phyloP scores from a whole-genome alignment of 2,888 invertebrate genomes.

The Pseudoips prasinana region DNA sequence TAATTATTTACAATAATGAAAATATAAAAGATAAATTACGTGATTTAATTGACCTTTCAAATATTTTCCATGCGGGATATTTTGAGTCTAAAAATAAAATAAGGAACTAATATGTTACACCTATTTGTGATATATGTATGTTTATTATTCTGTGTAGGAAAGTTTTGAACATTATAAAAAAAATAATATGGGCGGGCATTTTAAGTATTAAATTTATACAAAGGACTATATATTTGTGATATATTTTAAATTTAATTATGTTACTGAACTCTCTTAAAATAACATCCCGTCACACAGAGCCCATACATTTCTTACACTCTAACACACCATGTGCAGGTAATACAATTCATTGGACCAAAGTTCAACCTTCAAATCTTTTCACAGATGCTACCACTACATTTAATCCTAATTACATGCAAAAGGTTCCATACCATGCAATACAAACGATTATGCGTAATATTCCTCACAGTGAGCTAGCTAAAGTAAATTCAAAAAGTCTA shows the following conservation, averaged over 20 bases:
- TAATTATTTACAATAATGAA: conserved; percentile 28
- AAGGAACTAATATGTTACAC: too few species aligned
- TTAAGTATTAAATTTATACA: conserved; percentile 13
- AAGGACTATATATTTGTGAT: conserved; percentile 16
- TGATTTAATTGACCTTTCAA: conserved; percentile 28
- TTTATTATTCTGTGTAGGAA: too few species aligned
- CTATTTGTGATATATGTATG: neutral
- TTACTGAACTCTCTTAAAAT: conserved; percentile 19
- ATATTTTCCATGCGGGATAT: conserved; percentile 6
- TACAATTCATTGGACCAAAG: conserved; percentile 80
- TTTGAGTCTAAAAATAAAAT: conserved; percentile 7
- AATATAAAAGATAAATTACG: neutral
- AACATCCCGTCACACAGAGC: conserved; percentile 19
- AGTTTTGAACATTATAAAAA: conserved; percentile 1
- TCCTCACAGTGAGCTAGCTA: conserved; percentile 46
- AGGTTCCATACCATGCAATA: conserved; percentile 32
- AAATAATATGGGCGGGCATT: conserved; percentile 6
- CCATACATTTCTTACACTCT: conserved; percentile 46
- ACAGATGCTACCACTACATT: conserved; percentile 39
- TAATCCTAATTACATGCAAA: conserved; percentile 32
- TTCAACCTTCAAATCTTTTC: conserved; percentile 76
- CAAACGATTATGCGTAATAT: conserved; percentile 33
- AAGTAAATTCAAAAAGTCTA: conserved; percentile 40
- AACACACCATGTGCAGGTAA: conserved; percentile 73
- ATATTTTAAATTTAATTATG: conserved; percentile 16